Evolutionary conservation across 2,888 invertebrate species (phyloP).

Genomic region (Eulithis prunata): DNA sequence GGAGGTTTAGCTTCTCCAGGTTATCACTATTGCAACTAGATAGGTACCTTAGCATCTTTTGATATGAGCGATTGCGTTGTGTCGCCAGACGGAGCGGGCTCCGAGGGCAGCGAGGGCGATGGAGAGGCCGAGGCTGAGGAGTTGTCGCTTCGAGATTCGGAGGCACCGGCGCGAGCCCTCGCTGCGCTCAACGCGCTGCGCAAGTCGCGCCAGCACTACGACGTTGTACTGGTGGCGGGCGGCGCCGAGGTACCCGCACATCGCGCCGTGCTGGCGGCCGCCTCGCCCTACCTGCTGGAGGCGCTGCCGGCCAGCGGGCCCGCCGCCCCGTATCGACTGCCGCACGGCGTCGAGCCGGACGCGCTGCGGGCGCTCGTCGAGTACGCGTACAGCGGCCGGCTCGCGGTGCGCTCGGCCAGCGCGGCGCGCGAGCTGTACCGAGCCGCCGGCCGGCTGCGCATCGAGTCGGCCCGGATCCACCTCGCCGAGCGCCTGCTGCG

Average conservation of each 20-base stretch:
- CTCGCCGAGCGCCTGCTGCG: conserved; percentile 88
- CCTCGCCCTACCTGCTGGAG: conserved; percentile 89
- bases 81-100: conserved; percentile 18
- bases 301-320: conserved; percentile 73
- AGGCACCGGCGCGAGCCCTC: conserved; percentile 85
- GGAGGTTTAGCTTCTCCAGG: no score
- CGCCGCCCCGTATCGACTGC: conserved; percentile 38
- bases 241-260: conserved; percentile 86
- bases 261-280: conserved; percentile 91
- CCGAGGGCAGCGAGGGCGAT: conserved; percentile 59
- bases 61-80: no score
- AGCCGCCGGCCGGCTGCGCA: conserved; percentile 90
- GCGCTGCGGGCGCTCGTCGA: conserved; percentile 91
- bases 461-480: conserved; percentile 88
- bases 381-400: conserved; percentile 92
- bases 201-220: conserved; percentile 93
- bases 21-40: no score
- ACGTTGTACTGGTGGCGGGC: conserved; percentile 91
- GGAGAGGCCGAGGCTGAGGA: conserved; percentile 58
- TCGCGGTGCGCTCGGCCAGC: conserved; percentile 74
- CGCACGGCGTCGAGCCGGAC: conserved; percentile 66
- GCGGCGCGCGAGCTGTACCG: conserved; percentile 90
- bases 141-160: conserved; percentile 84
- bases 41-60: no score
- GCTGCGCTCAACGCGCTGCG: conserved; percentile 90